Conservation (phyloP, 2,888 invertebrate genomes). For the Drosophila tanythrix region DNA sequence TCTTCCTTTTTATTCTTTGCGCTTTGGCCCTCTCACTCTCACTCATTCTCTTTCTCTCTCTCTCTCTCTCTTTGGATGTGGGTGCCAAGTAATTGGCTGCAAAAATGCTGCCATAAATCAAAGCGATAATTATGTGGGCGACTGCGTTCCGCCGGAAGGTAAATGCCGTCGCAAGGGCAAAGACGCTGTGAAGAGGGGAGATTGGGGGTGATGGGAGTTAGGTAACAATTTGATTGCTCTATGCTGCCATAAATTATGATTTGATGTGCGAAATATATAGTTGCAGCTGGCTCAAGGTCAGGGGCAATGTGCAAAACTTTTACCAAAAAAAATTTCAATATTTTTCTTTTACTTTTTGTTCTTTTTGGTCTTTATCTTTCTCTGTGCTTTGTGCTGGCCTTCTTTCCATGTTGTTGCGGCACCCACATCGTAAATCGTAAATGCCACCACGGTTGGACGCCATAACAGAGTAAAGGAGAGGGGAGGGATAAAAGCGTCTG, state of each 20-base stretch:
- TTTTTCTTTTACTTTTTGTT: neutral
- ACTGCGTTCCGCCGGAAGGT: conserved; percentile 55
- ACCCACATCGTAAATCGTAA: conserved; percentile 60
- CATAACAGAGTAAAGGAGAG: conserved; percentile 21
- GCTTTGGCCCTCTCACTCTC: neutral
- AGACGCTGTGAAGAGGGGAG: neutral
- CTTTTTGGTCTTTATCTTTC: neutral
- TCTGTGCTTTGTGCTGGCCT: conserved; percentile 30
- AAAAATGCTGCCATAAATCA: conserved; percentile 79
- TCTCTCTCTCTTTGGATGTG: conserved; percentile 12
- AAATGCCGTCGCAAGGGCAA: neutral
- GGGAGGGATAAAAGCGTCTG: neutral
- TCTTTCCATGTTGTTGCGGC: conserved; percentile 67
- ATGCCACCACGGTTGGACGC: conserved; percentile 61
- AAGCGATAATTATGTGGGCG: conserved; percentile 82
- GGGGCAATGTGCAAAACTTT: conserved; percentile 18
- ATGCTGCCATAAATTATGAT: conserved; percentile 71
- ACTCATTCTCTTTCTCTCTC: conserved; percentile 1
- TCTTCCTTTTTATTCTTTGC: conserved; percentile 12
- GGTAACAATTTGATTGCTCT: conserved; percentile 35
- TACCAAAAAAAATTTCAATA: conserved; percentile 13
- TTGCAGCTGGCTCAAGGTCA: conserved; percentile 50
- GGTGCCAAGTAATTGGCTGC: conserved; percentile 76
- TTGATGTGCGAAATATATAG: conserved; percentile 70
- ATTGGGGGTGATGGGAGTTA: conserved; percentile 13